Evolutionary conservation across 2,888 invertebrate genomes (phyloP), one percentile per base, ranked within the genome.

Genomic region (Hylaea fasciaria): DNA sequence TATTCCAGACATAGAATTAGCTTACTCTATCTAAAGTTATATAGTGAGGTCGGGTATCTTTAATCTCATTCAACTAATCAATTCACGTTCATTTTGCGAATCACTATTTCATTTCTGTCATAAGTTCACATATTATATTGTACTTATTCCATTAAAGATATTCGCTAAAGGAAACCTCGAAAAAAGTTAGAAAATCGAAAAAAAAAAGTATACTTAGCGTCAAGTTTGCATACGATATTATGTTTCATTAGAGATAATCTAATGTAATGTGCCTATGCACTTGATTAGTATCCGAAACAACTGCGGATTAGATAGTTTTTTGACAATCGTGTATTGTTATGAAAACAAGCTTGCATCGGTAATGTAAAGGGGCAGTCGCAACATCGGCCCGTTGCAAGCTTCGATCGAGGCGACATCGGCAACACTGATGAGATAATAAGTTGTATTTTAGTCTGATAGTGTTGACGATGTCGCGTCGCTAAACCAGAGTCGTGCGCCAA

Each of bases 61-160:
- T 81, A 78, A 81, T 81, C 72, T 79, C 77, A 76, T 82, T 83
- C 78, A 85, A 48, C 56, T 62, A 53, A 86, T 81, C 82, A 85
- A 81, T 80, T 84, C 77, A 80, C 72, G 73, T 80, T 85, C 81
- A 83, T 87, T 76, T 73, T 74, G 78, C 77, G 70, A 82, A 80
- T 86, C 85, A 80, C 81, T 67, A 85, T 66, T 40, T 83, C 78
- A 83, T 82, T 78, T 84, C 82, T 83, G 80, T 85, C 82, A 84
- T 89, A 86, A 84, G 84, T 86, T 83, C 86, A 87, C 52, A 49
- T 88, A 80, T 83, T 88, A 80, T 91, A 91, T 88, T 89, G 90
- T 91, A 91, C 91, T 90, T 92, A 91, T 89, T 85, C 84, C 85
- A 90, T 88, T 87, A 86, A 89, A 83, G 85, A 87, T 91, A 89